Evolutionary conservation across 2,113 vertebrate genomes (phyloP).

Genomic region (Lepisosteus osseus): DNA sequence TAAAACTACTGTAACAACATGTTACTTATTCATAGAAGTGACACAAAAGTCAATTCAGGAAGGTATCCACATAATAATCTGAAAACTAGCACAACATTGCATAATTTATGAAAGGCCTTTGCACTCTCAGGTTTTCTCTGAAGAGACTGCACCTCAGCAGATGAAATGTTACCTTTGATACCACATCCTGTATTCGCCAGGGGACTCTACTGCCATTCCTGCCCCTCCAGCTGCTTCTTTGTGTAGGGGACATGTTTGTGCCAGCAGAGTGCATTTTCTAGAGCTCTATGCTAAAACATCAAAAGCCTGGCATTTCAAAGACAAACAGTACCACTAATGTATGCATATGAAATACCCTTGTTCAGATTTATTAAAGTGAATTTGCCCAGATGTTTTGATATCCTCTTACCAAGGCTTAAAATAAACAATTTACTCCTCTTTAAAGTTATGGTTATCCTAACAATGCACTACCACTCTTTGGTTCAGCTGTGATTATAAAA

Average conservation of each 20-base stretch:
- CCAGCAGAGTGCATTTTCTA: constrained; percentile 23
- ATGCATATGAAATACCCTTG: neutral
- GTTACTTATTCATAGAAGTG: no score
- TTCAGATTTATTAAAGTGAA: no score
- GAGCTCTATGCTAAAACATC: neutral
- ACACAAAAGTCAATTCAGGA: neutral
- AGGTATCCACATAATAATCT: constrained; percentile 9
- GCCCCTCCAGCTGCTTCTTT: constrained; percentile 49
- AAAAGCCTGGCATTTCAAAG: neutral
- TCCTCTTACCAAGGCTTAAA: neutral
- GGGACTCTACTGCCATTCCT: constrained; percentile 40
- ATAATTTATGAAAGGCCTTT: constrained; percentile 51
- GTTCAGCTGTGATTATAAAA: no score
- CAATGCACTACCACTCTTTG: no score
- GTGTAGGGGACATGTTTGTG: constrained; percentile 38
- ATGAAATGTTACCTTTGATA: constrained; percentile 49
- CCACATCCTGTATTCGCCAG: constrained; percentile 50
- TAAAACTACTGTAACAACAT: no score
- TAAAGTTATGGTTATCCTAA: no score
- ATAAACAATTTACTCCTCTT: neutral
- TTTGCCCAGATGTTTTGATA: neutral
- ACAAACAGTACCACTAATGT: neutral
- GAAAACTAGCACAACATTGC: constrained; percentile 34
- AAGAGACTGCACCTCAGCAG: constrained; percentile 43
- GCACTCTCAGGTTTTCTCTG: constrained; percentile 28